Evolutionary conservation across 2,888 invertebrate genomes (phyloP).

Genomic region (Cosmopolites sordidus): DNA sequence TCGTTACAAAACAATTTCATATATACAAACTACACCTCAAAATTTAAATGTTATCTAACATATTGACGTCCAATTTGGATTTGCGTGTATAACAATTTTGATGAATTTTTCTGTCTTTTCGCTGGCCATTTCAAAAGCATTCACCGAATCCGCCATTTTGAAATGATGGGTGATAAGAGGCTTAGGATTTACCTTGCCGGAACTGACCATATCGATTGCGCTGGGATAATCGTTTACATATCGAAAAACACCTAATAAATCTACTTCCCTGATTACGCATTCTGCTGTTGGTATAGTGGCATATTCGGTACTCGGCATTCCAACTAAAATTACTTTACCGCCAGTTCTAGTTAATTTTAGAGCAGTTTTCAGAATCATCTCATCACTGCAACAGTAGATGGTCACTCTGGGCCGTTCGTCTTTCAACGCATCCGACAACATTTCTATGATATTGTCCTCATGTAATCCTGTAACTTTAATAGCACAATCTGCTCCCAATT

Average conservation of each 20-base stretch:
- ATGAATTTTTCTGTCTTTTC: slow-evolving; percentile 68
- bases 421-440: slow-evolving; percentile 50
- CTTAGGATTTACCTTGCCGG: slow-evolving; percentile 72
- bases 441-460: slow-evolving; percentile 56
- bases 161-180: slow-evolving; percentile 80
- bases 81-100: slow-evolving; percentile 83
- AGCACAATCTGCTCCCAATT: slow-evolving; percentile 71
- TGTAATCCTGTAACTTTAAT: slow-evolving; percentile 55
- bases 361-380: slow-evolving; percentile 68
- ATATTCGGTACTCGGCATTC: slow-evolving; percentile 54
- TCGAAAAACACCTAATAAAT: slow-evolving; percentile 87
- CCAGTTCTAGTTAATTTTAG: slow-evolving; percentile 76
- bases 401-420: slow-evolving; percentile 66
- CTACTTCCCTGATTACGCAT: slow-evolving; percentile 79
- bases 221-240: slow-evolving; percentile 84
- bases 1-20: no score
- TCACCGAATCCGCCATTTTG: slow-evolving; percentile 66
- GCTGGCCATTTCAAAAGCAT: slow-evolving; percentile 80
- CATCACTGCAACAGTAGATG: slow-evolving; percentile 85
- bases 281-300: slow-evolving; percentile 67
- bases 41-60: not conserved
- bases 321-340: slow-evolving; percentile 81
- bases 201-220: slow-evolving; percentile 71
- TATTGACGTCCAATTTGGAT: slow-evolving; percentile 38
- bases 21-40: no score